Conservation (phyloP, 37 sponge, comb jelly and placozoan species). For the Haliclona indistincta region DNA sequence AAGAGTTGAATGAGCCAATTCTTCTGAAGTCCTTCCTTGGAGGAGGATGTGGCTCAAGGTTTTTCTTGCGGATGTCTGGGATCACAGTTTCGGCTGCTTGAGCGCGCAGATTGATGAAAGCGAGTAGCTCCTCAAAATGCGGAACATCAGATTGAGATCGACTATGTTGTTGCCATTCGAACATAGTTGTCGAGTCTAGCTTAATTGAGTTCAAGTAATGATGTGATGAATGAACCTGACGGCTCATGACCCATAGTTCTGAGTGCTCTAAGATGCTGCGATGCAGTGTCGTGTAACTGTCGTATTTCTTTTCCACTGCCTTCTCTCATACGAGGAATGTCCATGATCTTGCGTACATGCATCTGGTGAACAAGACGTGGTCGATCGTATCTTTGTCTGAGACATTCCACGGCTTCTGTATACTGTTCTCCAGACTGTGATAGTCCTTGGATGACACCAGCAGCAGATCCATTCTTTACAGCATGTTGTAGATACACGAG, state of each 20-base stretch:
- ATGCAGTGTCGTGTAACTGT: neutral
- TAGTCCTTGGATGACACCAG: neutral
- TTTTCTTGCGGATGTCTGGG: neutral
- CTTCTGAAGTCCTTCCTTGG: no score
- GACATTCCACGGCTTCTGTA: neutral
- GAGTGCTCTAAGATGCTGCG: neutral
- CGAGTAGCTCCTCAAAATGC: neutral
- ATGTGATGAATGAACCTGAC: neutral
- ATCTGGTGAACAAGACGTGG: slow-evolving; percentile 1
- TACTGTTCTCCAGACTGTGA: slow-evolving; percentile 4
- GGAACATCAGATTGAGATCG: neutral
- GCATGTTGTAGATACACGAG: slow-evolving; percentile 5
- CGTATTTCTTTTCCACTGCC: neutral
- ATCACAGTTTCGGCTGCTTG: neutral
- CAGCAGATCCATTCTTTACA: neutral
- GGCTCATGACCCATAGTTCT: neutral
- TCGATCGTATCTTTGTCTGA: neutral
- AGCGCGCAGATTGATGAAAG: slow-evolving; percentile 4
- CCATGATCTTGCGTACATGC: slow-evolving; percentile 1
- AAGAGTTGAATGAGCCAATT: no score
- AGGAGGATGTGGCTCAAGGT: neutral
- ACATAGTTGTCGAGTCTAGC: neutral
- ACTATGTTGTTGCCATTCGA: slow-evolving; percentile 6
- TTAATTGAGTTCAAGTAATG: neutral
- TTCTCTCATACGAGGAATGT: neutral